phyloP scores from a whole-genome alignment of 2,113 vertebrate species.

The Gallinago undulata region DNA sequence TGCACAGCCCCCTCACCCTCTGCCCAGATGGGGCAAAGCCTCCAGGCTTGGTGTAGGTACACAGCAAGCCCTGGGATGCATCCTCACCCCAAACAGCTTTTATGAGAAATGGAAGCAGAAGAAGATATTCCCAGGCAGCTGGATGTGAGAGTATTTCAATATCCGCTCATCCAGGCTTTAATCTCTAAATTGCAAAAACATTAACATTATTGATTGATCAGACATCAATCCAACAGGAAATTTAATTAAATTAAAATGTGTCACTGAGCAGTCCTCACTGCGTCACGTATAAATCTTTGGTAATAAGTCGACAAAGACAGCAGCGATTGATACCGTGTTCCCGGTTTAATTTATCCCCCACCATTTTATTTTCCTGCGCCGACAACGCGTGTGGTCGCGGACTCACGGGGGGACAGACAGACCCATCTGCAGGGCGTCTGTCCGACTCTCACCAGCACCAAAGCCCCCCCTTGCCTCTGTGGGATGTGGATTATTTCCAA shows the following conservation, averaged over 20 bases:
- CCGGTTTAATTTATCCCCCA: constrained; percentile 1
- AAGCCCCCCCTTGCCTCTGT: not conserved
- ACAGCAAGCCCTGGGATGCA: not conserved
- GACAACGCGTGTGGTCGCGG: not conserved
- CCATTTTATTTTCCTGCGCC: not conserved
- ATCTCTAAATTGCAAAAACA: constrained; percentile 87
- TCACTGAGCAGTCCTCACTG: constrained; percentile 74
- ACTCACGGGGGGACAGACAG: not conserved
- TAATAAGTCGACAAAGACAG: constrained; percentile 77
- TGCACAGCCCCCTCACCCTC: not conserved
- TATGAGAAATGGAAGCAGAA: not conserved
- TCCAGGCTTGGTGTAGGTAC: not conserved
- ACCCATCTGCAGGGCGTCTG: not conserved
- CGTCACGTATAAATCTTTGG: constrained; percentile 78
- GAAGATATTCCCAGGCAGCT: constrained; percentile 30
- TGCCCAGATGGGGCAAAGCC: not conserved
- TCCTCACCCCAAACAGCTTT: not conserved
- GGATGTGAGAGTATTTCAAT: constrained; percentile 26
- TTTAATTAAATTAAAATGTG: constrained; percentile 89
- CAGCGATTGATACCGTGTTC: constrained; percentile 10
- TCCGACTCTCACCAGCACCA: not conserved
- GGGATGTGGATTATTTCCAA: not conserved
- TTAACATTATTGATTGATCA: constrained; percentile 88
- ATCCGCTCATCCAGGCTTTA: constrained; percentile 72
- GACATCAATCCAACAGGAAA: constrained; percentile 84